Percentiles rank a stretch among this genome's conserved stretches.
These are phyloP conservation scores for Chamaedrilus cognettii DNA, from an alignment of 2,888 invertebrate species.

Conservation along the genomic window DNA sequence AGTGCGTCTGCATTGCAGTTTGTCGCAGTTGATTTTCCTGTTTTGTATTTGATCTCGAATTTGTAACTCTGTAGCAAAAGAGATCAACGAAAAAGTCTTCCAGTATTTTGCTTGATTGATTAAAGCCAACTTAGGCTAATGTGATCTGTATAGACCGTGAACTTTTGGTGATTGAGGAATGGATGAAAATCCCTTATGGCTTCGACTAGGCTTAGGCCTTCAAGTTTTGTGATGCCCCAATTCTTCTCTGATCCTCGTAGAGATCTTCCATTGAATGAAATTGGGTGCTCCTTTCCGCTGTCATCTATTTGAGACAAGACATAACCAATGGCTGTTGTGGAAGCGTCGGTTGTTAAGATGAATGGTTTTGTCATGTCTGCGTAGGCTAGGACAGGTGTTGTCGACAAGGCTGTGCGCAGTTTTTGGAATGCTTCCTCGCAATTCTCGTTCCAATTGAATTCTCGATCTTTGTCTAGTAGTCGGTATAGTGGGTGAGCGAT, in stretches of 20 bases:
- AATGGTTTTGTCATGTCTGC: neutral
- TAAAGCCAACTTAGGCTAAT: neutral
- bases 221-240: neutral
- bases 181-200: neutral
- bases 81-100: neutral
- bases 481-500: neutral
- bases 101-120: neutral
- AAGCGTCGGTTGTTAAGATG: neutral
- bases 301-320: neutral
- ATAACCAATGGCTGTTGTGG: neutral
- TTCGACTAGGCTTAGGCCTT: neutral
- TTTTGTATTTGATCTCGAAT: neutral
- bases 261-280: neutral
- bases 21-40: neutral
- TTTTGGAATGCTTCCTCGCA: neutral
- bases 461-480: neutral
- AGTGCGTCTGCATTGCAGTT: neutral
- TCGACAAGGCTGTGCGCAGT: neutral
- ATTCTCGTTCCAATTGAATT: neutral
- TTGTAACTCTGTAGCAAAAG: neutral
- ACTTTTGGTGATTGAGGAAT: neutral
- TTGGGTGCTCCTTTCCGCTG: neutral
- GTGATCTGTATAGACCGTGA: neutral
- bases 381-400: neutral
- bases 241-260: neutral